phyloP scores from a whole-genome alignment of 2,888 invertebrate genomes.

The Philereme vetulata region DNA sequence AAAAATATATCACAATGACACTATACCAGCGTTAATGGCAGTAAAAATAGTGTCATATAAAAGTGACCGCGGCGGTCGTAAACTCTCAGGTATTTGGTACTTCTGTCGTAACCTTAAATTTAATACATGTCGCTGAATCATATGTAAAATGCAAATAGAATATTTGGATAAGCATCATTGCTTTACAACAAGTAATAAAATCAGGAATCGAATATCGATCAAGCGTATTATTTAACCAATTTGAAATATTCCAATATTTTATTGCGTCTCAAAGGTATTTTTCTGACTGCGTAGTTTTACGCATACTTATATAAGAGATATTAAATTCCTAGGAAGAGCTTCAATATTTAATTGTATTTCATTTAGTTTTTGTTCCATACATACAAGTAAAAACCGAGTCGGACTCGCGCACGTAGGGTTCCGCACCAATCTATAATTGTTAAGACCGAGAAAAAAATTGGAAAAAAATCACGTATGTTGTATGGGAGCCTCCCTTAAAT shows the following conservation, averaged over 20 bases:
- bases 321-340: too few relatives aligned
- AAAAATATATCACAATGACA: conserved; percentile 48
- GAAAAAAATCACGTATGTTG: too few relatives aligned
- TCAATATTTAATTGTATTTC: too few relatives aligned
- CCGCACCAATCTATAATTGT: too few relatives aligned
- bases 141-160: conserved; percentile 28
- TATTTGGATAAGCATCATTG: conserved; percentile 14
- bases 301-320: not conserved
- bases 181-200: conserved; percentile 16
- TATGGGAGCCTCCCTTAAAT: too few relatives aligned
- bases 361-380: too few relatives aligned
- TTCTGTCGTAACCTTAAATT: conserved; percentile 43
- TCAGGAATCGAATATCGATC: conserved; percentile 4
- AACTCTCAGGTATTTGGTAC: conserved; percentile 52
- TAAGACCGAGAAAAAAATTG: too few relatives aligned
- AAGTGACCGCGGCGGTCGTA: conserved; percentile 60
- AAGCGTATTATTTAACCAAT: conserved; percentile 1
- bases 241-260: conserved; percentile 5
- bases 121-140: conserved; percentile 25
- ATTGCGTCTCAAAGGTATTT: not conserved
- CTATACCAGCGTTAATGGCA: conserved; percentile 53
- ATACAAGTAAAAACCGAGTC: too few relatives aligned
- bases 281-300: not conserved
- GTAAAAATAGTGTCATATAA: conserved; percentile 57
- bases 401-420: too few relatives aligned